Evolutionary conservation across 2,888 invertebrate species (phyloP).

Genomic region (Tenthredo notha): DNA sequence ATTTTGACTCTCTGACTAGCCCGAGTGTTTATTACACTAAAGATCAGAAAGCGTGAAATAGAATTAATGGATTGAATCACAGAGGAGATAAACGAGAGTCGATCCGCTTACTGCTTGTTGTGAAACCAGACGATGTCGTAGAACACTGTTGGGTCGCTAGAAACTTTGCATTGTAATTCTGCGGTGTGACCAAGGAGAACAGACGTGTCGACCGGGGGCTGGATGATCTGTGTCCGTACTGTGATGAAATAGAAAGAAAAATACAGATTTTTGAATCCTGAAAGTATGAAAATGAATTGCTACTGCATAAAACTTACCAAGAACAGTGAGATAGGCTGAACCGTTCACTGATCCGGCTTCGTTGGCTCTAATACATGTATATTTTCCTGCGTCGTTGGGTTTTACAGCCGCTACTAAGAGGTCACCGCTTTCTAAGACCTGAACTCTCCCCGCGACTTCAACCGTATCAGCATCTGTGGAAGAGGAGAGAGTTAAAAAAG

Average conservation of each 20-base stretch:
- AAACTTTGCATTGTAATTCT: conserved; percentile 95
- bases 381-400: conserved; percentile 91
- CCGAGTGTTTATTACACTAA: conserved; percentile 81
- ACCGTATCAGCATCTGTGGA: conserved; percentile 80
- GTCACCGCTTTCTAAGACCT: conserved; percentile 92
- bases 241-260: conserved; percentile 64
- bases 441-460: conserved; percentile 88
- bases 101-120: conserved; percentile 86
- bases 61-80: background rate
- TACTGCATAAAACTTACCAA: conserved; percentile 82
- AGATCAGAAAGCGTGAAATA: background rate
- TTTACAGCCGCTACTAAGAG: conserved; percentile 92
- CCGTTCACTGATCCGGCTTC: conserved; percentile 93
- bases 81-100: background rate
- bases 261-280: background rate
- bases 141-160: conserved; percentile 93
- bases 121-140: conserved; percentile 94
- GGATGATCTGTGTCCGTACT: conserved; percentile 96
- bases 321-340: conserved; percentile 89
- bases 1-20: conserved; percentile 87
- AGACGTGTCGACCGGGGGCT: conserved; percentile 94
- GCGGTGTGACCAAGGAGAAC: conserved; percentile 96
- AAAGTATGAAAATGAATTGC: background rate
- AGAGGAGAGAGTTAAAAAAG: background rate
- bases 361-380: conserved; percentile 93